These are phyloP conservation scores for Nycteola revayana DNA, from an alignment of 2,888 invertebrate species.

Conservation along the genomic window DNA sequence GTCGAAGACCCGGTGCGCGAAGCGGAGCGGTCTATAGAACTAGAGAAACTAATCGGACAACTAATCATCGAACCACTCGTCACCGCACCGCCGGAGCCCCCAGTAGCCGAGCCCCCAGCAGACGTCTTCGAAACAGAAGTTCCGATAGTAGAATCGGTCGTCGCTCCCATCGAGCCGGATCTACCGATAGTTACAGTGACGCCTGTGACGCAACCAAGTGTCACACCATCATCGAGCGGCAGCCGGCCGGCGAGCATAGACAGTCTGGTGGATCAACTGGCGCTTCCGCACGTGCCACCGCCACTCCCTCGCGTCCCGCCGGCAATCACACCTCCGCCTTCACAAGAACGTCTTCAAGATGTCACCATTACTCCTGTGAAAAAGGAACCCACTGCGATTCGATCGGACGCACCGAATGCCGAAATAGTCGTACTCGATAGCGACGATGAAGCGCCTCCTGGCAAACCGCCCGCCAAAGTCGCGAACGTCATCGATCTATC, in stretches of 20 bases:
- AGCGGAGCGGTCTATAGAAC: constrained; percentile 65
- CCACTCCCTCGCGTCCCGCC: too few relatives aligned
- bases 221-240: neutral
- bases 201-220: neutral
- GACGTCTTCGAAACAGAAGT: too few relatives aligned
- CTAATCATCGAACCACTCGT: constrained; percentile 31
- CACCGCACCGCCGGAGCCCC: constrained; percentile 2
- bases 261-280: neutral
- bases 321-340: too few relatives aligned
- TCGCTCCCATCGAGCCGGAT: neutral
- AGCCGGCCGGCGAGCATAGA: neutral
- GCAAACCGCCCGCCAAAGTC: neutral
- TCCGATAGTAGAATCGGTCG: too few relatives aligned
- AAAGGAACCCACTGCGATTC: constrained; percentile 31
- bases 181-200: neutral
- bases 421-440: constrained; percentile 60
- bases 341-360: too few relatives aligned
- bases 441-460: constrained; percentile 52
- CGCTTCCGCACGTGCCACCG: neutral
- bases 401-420: constrained; percentile 10
- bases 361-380: constrained; percentile 32
- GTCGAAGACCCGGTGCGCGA: constrained; percentile 59
- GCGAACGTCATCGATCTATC: constrained; percentile 42
- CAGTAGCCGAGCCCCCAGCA: too few relatives aligned
- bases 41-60: constrained; percentile 63